Percentiles rank a stretch among this genome's conserved stretches.
These are phyloP conservation scores for Lordiphosa collinella DNA, from an alignment of 1,140 invertebrate species.

Conservation along the genomic window DNA sequence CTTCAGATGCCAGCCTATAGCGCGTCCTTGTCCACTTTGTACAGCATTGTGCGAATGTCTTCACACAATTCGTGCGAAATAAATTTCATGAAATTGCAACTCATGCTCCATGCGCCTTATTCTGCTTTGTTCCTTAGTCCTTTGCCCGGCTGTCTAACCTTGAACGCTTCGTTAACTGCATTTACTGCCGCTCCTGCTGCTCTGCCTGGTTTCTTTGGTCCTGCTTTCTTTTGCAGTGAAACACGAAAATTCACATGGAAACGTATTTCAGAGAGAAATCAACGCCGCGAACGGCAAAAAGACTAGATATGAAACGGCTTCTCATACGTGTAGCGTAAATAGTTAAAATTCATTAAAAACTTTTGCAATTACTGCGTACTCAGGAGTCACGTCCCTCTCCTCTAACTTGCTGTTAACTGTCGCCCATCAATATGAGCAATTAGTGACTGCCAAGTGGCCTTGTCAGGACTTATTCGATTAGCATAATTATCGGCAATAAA, in stretches of 20 bases:
- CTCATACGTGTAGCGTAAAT: constrained; percentile 46
- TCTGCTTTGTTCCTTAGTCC: constrained; percentile 11
- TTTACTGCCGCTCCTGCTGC: constrained; percentile 30
- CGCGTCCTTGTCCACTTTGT: constrained; percentile 22
- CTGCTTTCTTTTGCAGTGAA: constrained; percentile 3
- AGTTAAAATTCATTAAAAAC: constrained; percentile 67
- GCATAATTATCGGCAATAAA: constrained; percentile 58
- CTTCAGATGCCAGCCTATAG: constrained; percentile 4
- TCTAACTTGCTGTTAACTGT: constrained; percentile 27
- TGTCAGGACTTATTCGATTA: constrained; percentile 58
- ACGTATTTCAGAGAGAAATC: constrained; percentile 44
- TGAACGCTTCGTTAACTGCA: constrained; percentile 62
- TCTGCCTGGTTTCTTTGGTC: constrained; percentile 1
- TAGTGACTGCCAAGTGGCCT: constrained; percentile 53
- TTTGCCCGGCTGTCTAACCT: constrained; percentile 34
- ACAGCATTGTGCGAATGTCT: constrained; percentile 42
- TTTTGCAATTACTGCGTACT: constrained; percentile 50
- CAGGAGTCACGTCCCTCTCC: constrained; percentile 33
- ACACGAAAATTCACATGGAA: constrained; percentile 5
- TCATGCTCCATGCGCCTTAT: constrained; percentile 33
- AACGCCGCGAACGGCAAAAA: constrained; percentile 57
- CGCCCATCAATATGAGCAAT: constrained; percentile 53
- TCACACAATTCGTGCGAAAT: constrained; percentile 60
- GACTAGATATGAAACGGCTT: constrained; percentile 58
- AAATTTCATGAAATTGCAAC: constrained; percentile 63